Evolutionary conservation across 2,888 invertebrate species (phyloP).

Genomic region (Rhagium mordax): DNA sequence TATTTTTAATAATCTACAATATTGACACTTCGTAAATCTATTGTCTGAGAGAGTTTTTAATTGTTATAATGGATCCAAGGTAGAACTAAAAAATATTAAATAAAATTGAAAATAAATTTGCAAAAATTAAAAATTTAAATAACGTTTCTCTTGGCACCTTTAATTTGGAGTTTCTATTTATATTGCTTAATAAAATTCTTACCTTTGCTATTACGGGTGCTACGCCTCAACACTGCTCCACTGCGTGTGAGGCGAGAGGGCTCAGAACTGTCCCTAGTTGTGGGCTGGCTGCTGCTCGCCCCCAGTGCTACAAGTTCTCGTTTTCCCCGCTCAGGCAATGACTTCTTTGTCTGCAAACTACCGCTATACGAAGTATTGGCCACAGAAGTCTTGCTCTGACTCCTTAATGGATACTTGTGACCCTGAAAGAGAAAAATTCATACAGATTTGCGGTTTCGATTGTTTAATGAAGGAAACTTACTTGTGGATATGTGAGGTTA

Average conservation of each 20-base stretch:
- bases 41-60: no score
- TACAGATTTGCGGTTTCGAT: not conserved
- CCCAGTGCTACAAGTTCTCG: conserved; percentile 73
- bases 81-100: no score
- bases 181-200: conserved; percentile 31
- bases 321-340: conserved; percentile 52
- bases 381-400: conserved; percentile 62
- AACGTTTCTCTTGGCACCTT: no score
- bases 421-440: conserved; percentile 44
- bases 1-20: no score
- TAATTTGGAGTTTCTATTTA: no score
- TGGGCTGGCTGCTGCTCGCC: conserved; percentile 69
- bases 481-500: conserved; percentile 59
- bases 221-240: conserved; percentile 70
- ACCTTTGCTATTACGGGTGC: conserved; percentile 72
- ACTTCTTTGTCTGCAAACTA: conserved; percentile 37
- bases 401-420: conserved; percentile 69
- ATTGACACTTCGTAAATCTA: no score
- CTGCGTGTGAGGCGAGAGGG: conserved; percentile 73
- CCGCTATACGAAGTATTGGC: conserved; percentile 28
- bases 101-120: no score
- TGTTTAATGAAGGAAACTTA: conserved; percentile 36
- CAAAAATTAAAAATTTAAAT: no score
- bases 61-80: no score
- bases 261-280: conserved; percentile 65